phyloP scores from a whole-genome alignment of 2,888 invertebrate genomes.

The Aspidiotus rigidus region DNA sequence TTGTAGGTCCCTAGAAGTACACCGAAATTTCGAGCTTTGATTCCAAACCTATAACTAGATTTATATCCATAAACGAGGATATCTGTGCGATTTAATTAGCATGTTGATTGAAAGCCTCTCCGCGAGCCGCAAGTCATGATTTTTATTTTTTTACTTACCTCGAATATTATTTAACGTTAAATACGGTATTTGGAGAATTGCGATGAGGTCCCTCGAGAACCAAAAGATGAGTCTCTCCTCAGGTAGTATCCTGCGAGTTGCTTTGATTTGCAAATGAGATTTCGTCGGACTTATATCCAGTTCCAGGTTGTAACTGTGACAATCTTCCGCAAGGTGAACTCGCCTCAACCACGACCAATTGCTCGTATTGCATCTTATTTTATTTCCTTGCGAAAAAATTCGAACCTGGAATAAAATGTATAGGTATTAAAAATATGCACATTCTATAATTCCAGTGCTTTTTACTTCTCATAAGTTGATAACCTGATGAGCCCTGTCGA shows the following conservation, averaged over 20 bases:
- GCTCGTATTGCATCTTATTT: slow-evolving; percentile 4
- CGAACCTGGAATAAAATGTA: slow-evolving; percentile 7
- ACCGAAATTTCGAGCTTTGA: too few relatives aligned
- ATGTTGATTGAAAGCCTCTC: too few relatives aligned
- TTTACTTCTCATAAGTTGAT: too few relatives aligned
- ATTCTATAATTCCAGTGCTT: too few relatives aligned
- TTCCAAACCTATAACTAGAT: too few relatives aligned
- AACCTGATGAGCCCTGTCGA: too few relatives aligned
- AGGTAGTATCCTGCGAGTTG: slow-evolving; percentile 47
- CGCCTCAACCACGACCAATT: slow-evolving; percentile 42
- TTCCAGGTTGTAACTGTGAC: slow-evolving; percentile 55
- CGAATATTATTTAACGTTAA: slow-evolving; percentile 67
- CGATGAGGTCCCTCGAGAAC: slow-evolving; percentile 69
- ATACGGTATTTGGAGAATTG: slow-evolving; percentile 66
- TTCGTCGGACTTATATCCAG: slow-evolving; percentile 41
- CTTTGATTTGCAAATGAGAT: slow-evolving; percentile 43
- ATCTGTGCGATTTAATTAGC: not conserved
- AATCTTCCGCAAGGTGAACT: slow-evolving; percentile 53
- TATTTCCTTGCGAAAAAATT: slow-evolving; percentile 3
- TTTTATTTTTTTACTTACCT: slow-evolving; percentile 49
- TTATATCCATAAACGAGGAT: not conserved
- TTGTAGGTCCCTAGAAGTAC: too few relatives aligned
- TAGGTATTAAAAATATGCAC: not conserved
- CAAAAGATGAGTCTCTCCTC: slow-evolving; percentile 69
- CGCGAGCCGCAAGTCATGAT: not conserved